Evolutionary conservation across 30 jellyfish, hydroid and myxozoan genomes (phyloP).

Genomic region (Calvadosia cruxmelitensis): DNA sequence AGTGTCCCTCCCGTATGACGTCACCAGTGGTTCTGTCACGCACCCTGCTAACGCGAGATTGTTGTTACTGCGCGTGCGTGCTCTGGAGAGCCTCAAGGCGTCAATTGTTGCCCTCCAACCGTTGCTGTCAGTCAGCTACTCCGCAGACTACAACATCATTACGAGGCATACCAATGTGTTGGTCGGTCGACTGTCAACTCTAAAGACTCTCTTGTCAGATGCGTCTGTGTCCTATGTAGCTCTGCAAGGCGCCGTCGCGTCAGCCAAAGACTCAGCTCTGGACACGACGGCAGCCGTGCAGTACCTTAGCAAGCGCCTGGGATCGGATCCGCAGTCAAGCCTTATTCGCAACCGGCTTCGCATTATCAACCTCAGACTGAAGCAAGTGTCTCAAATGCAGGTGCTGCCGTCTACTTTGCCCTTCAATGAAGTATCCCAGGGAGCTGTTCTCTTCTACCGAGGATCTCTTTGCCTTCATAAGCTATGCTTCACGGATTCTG

Average conservation of each 20-base stretch:
- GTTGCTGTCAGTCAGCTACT: background rate
- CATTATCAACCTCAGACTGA: background rate
- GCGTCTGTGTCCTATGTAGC: background rate
- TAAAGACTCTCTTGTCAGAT: background rate
- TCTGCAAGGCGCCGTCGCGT: background rate
- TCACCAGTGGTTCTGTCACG: background rate
- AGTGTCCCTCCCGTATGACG: background rate
- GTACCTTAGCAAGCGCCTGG: background rate
- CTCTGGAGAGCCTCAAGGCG: background rate
- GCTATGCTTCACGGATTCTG: constrained; percentile 1
- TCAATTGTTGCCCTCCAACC: background rate
- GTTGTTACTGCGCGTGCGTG: background rate
- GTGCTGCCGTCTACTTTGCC: constrained; percentile 9
- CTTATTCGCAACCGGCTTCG: background rate
- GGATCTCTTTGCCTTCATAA: constrained; percentile 13
- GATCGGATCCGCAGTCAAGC: background rate
- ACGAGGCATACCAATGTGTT: background rate
- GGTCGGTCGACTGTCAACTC: background rate
- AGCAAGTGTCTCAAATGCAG: background rate
- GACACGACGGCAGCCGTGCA: background rate
- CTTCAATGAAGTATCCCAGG: background rate
- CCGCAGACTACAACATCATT: background rate
- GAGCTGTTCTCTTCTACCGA: background rate
- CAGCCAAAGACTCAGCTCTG: background rate
- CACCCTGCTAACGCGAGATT: background rate